Evolutionary conservation across 2,113 vertebrate species (phyloP).

Genomic region (Myocastor coypus): DNA sequence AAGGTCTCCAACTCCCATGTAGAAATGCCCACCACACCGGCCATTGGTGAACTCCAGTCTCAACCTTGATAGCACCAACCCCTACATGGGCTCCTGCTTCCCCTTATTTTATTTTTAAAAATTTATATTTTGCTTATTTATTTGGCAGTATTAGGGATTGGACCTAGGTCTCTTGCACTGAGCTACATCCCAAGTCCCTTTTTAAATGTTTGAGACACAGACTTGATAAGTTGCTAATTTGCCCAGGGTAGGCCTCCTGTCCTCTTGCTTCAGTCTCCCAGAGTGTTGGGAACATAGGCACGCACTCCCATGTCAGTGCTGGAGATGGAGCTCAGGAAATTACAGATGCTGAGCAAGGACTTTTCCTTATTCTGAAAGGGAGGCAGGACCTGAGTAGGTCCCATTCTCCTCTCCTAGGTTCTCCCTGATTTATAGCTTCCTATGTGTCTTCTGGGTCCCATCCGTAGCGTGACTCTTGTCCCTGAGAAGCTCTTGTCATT

Average conservation of each 20-base stretch:
- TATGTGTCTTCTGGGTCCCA: neutral
- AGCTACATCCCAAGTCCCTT: neutral
- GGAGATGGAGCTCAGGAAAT: neutral
- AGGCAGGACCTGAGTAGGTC: neutral
- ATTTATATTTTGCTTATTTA: neutral
- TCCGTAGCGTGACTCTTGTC: neutral
- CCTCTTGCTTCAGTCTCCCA: neutral
- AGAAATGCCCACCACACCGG: neutral
- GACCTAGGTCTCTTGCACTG: neutral
- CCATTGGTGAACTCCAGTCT: neutral
- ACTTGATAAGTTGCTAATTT: neutral
- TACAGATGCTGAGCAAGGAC: no score
- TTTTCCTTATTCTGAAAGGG: neutral
- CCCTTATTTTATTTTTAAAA: neutral
- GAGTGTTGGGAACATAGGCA: neutral
- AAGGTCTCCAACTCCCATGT: neutral
- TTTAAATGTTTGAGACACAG: neutral
- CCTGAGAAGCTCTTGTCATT: neutral
- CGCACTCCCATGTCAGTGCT: neutral
- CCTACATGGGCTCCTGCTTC: neutral
- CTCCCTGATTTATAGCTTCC: neutral
- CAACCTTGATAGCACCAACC: neutral
- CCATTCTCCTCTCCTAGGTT: conserved; percentile 35
- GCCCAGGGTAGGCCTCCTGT: neutral
- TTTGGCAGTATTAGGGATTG: neutral